Conservation (phyloP, 37 sponge, comb jelly and placozoan genomes). For the Corticium candelabrum region DNA sequence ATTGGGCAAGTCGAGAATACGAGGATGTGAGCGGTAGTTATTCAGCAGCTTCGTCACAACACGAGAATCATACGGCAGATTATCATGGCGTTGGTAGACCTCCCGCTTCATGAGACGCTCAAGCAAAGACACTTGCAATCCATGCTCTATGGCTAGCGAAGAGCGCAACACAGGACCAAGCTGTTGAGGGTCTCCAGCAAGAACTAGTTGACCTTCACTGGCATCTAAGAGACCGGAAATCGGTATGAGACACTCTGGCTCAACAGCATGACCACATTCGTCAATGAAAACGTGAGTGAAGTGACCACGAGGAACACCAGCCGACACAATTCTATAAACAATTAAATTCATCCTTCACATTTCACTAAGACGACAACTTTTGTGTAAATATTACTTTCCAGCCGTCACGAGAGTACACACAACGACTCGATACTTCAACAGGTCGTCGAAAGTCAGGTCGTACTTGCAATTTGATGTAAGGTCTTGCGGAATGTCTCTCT, state of each 20-base stretch:
- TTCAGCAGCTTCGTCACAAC: background rate
- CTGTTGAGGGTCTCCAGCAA: slow-evolving; percentile 72
- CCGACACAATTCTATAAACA: background rate
- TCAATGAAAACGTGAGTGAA: slow-evolving; percentile 73
- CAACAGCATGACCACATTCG: slow-evolving; percentile 72
- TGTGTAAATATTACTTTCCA: background rate
- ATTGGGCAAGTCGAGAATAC: background rate
- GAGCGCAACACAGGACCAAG: slow-evolving; percentile 63
- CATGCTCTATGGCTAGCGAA: slow-evolving; percentile 19
- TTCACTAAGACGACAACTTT: too few relatives aligned
- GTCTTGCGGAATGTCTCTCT: background rate
- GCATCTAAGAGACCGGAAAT: slow-evolving; percentile 30
- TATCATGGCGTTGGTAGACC: slow-evolving; percentile 45
- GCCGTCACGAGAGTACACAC: background rate
- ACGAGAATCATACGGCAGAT: too few relatives aligned
- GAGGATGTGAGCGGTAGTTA: background rate
- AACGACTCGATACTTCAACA: background rate
- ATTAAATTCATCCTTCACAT: too few relatives aligned
- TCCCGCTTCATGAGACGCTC: slow-evolving; percentile 55
- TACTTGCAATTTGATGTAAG: background rate
- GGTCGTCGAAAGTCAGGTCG: background rate
- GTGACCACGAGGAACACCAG: slow-evolving; percentile 30
- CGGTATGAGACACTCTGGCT: slow-evolving; percentile 59
- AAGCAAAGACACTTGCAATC: slow-evolving; percentile 47
- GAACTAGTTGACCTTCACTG: slow-evolving; percentile 18